Percentiles rank a stretch among this genome's conserved stretches.
These are phyloP conservation scores for Drosophila arizonae DNA, from an alignment of 1,140 invertebrate genomes.

Conservation along the genomic window DNA sequence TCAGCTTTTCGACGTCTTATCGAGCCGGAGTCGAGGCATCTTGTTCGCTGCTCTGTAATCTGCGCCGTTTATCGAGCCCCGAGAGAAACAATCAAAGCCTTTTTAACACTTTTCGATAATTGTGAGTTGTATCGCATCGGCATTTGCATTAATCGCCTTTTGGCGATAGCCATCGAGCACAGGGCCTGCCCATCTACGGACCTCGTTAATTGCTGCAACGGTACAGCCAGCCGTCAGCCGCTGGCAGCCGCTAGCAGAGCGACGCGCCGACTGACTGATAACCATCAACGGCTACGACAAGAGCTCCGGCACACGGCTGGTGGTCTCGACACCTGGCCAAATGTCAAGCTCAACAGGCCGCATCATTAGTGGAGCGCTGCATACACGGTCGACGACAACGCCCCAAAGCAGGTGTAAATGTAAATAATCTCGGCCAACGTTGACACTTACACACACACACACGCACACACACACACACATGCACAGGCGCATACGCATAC, in stretches of 20 bases:
- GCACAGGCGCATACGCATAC: constrained; percentile 4
- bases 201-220: constrained; percentile 74
- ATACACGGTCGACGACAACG: constrained; percentile 29
- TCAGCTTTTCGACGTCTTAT: constrained; percentile 38
- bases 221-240: constrained; percentile 30
- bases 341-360: constrained; percentile 64
- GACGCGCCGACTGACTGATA: constrained; percentile 49
- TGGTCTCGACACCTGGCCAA: constrained; percentile 55
- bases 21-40: constrained; percentile 25
- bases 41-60: constrained; percentile 26
- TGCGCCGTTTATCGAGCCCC: constrained; percentile 21
- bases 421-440: constrained; percentile 74
- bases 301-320: constrained; percentile 59
- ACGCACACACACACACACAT: constrained; percentile 10
- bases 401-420: constrained; percentile 68
- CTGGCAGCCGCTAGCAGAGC: not conserved
- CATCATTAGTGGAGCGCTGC: constrained; percentile 67
- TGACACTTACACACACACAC: constrained; percentile 48
- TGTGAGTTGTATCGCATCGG: constrained; percentile 65
- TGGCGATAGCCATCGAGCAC: constrained; percentile 57
- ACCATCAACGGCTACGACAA: constrained; percentile 58
- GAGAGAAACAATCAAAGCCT: constrained; percentile 60
- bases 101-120: constrained; percentile 79
- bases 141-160: constrained; percentile 76
- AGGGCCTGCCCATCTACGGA: constrained; percentile 17